These are phyloP conservation scores for Lysandra coridon DNA, from an alignment of 2,888 invertebrate genomes.

Conservation along the genomic window DNA sequence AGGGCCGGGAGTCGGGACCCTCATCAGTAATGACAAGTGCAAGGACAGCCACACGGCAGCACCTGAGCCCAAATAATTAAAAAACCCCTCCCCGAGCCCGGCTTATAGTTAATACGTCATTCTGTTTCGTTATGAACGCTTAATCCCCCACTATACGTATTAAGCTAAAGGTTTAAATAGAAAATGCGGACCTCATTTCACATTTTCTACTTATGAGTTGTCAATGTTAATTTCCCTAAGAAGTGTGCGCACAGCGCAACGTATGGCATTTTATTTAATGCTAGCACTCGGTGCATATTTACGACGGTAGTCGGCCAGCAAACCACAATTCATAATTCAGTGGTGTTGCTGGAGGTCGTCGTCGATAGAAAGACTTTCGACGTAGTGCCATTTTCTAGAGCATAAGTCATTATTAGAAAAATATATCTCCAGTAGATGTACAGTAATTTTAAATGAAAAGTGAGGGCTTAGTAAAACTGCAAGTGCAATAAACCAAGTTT, in stretches of 20 bases:
- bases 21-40: conserved; percentile 67
- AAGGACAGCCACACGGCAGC: conserved; percentile 38
- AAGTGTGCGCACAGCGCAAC: background rate
- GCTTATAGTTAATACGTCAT: conserved; percentile 32
- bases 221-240: background rate
- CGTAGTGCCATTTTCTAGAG: background rate
- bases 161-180: background rate
- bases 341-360: background rate
- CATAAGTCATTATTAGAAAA: too few relatives aligned
- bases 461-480: background rate
- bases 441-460: background rate
- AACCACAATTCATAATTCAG: background rate
- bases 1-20: conserved; percentile 55
- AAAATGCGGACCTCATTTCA: background rate
- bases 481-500: conserved; percentile 22
- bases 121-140: conserved; percentile 23
- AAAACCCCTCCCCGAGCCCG: conserved; percentile 40
- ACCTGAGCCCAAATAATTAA: conserved; percentile 45
- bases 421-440: background rate
- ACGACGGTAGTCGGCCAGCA: background rate
- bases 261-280: conserved; percentile 8
- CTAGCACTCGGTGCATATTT: background rate
- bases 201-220: background rate
- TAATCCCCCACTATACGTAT: conserved; percentile 16
- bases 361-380: background rate